A percentile compares a stretch with the other conserved stretches of the same genome.
These are phyloP conservation scores for Seladonia tumulorum DNA, from an alignment of 2,888 invertebrate genomes.

Conservation along the genomic window DNA sequence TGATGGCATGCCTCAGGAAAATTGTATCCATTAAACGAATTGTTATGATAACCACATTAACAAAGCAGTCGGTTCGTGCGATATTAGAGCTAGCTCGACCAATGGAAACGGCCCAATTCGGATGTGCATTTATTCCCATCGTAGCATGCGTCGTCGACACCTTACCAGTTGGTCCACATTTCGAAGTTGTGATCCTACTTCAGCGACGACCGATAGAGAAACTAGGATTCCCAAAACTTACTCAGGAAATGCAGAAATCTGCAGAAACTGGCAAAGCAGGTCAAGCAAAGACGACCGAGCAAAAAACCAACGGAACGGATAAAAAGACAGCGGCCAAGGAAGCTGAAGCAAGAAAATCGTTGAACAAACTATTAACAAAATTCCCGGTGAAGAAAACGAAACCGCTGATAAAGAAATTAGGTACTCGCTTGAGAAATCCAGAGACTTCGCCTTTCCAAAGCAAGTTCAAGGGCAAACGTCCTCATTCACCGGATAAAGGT, in stretches of 20 bases:
- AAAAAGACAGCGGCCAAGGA: constrained; percentile 12
- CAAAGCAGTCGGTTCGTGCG: constrained; percentile 82
- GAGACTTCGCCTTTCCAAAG: constrained; percentile 18
- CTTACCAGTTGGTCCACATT: constrained; percentile 79
- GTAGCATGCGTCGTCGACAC: constrained; percentile 81
- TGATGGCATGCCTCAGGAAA: constrained; percentile 80
- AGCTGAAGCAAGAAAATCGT: constrained; percentile 34
- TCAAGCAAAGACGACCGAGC: constrained; percentile 28
- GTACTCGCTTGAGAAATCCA: not conserved
- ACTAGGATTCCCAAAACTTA: constrained; percentile 48
- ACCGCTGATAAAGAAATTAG: constrained; percentile 17
- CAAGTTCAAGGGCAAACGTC: constrained; percentile 64
- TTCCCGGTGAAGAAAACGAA: constrained; percentile 38
- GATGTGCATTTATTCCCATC: constrained; percentile 81
- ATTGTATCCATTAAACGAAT: constrained; percentile 77
- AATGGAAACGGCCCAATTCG: constrained; percentile 69
- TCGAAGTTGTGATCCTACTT: constrained; percentile 81
- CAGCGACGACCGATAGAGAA: constrained; percentile 79
- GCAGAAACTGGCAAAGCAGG: constrained; percentile 22
- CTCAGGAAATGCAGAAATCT: constrained; percentile 16
- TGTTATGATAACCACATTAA: constrained; percentile 81
- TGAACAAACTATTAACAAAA: constrained; percentile 42
- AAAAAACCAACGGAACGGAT: not conserved
- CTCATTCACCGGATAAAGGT: constrained; percentile 64
- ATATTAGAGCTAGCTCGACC: constrained; percentile 81